Evolutionary conservation across 37 sponge, comb jelly and placozoan genomes (phyloP).

Genomic region (Beroe forskalii): DNA sequence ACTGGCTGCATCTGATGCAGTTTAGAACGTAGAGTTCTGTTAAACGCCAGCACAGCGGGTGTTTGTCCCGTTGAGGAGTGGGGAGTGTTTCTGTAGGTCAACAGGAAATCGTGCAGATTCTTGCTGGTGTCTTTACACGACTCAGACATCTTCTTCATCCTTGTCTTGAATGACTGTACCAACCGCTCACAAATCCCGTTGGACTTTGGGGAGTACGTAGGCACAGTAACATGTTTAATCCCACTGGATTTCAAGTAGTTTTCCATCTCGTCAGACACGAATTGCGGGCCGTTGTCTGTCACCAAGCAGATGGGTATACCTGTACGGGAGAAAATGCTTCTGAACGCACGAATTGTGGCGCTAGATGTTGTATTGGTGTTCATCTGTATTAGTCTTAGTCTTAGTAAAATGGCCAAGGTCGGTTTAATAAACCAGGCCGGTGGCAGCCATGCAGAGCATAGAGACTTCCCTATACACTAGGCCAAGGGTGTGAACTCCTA

Average conservation of each 20-base stretch:
- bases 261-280: constrained; percentile 22
- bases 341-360: constrained; percentile 57
- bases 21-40: not conserved
- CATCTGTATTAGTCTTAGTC: too few species aligned
- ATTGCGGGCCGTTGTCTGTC: constrained; percentile 71
- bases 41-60: too few species aligned
- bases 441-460: too few species aligned
- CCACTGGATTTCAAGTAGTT: too few species aligned
- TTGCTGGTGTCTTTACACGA: not conserved
- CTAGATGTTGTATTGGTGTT: constrained; percentile 55
- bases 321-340: constrained; percentile 65
- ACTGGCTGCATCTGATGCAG: not conserved
- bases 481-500: too few species aligned
- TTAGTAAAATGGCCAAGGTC: too few species aligned
- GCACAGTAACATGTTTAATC: not conserved
- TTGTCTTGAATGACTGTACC: not conserved
- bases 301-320: constrained; percentile 65
- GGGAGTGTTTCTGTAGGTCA: not conserved
- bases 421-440: too few species aligned
- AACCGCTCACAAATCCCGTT: not conserved
- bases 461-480: too few species aligned
- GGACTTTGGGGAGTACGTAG: not conserved
- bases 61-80: too few species aligned
- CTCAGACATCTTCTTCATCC: not conserved
- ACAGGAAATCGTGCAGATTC: not conserved